These are phyloP conservation scores for Chloroclysta siterata DNA, from an alignment of 2,888 invertebrate species.

Conservation along the genomic window DNA sequence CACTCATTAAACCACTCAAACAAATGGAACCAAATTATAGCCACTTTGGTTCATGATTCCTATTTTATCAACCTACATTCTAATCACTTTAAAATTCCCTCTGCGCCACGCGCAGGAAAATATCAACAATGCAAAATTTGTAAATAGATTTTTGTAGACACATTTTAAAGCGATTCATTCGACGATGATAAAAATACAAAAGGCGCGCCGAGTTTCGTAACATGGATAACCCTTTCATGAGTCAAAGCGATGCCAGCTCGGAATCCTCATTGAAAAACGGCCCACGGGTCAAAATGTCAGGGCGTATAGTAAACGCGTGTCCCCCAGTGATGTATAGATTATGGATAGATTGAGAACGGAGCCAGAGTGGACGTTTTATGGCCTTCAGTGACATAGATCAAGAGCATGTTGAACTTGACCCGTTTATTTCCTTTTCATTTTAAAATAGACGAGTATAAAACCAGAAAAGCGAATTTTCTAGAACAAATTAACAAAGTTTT, in stretches of 20 bases:
- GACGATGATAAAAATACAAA: conserved; percentile 75
- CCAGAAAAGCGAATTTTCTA: not conserved
- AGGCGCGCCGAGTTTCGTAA: conserved; percentile 59
- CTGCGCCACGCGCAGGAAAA: conserved; percentile 16
- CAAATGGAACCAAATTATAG: not conserved
- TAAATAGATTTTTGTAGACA: conserved; percentile 39
- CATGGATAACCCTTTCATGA: conserved; percentile 73
- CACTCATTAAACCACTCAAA: not conserved
- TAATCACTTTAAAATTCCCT: not conserved
- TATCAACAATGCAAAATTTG: conserved; percentile 25
- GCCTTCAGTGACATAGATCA: conserved; percentile 30
- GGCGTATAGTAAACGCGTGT: conserved; percentile 55
- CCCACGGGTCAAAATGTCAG: conserved; percentile 68
- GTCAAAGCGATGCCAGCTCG: conserved; percentile 61
- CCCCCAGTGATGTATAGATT: conserved; percentile 49
- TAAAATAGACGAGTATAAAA: not conserved
- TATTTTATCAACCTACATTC: not conserved
- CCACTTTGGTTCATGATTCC: not conserved
- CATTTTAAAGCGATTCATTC: conserved; percentile 68
- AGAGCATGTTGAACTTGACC: conserved; percentile 23
- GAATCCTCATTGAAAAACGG: conserved; percentile 75
- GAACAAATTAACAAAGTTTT: not conserved
- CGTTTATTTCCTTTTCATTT: not conserved
- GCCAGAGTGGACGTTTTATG: conserved; percentile 38
- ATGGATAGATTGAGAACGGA: conserved; percentile 41